These are phyloP conservation scores for Pristionchus maxplancki DNA, from an alignment of 2,888 invertebrate genomes.

Conservation along the genomic window DNA sequence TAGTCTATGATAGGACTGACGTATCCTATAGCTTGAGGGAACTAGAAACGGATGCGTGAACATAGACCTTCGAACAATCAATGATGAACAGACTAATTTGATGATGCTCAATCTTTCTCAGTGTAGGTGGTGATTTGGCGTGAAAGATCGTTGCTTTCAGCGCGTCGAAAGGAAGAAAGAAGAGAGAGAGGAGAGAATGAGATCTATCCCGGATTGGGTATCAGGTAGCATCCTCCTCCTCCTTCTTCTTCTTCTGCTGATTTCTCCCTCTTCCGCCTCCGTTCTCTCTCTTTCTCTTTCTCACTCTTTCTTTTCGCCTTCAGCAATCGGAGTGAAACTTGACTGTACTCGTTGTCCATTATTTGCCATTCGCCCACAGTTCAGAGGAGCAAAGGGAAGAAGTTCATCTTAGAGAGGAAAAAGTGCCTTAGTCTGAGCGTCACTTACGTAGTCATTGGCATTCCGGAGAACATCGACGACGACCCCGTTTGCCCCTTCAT, in stretches of 20 bases:
- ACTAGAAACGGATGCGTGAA: too few relatives aligned
- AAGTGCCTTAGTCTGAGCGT: background rate
- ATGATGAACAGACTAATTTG: background rate
- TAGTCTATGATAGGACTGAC: background rate
- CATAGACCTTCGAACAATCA: background rate
- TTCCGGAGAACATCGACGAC: background rate
- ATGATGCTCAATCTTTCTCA: background rate
- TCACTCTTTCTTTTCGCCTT: background rate
- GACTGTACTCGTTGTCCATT: background rate
- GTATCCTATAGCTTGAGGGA: background rate
- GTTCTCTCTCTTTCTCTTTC: conserved; percentile 38
- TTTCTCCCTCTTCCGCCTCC: conserved; percentile 22
- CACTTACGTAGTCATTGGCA: conserved; percentile 11
- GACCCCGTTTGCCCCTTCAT: background rate
- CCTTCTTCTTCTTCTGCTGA: background rate
- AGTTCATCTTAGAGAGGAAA: background rate
- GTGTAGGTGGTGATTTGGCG: background rate
- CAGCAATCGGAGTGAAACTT: background rate
- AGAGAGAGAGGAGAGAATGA: conserved; percentile 3
- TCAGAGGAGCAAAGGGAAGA: background rate
- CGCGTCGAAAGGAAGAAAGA: background rate
- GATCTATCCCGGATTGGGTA: background rate
- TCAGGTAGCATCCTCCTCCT: conserved; percentile 14
- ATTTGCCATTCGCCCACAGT: background rate
- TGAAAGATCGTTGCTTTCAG: background rate